phyloP scores from a whole-genome alignment of 2,888 invertebrate genomes.

The Drosophila aldrichi region DNA sequence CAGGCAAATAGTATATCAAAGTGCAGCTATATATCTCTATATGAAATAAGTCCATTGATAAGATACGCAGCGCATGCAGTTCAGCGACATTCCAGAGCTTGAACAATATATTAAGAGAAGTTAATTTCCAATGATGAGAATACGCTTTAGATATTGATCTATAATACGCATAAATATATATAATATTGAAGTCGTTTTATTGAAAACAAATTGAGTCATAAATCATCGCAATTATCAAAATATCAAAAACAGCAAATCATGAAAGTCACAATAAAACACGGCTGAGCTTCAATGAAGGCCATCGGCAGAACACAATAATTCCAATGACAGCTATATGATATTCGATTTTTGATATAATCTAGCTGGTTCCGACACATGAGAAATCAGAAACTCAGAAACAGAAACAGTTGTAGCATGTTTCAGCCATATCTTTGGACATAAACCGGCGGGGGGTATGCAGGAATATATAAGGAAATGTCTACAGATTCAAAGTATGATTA shows the following conservation, averaged over 20 bases:
- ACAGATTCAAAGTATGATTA: neutral
- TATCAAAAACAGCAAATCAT: constrained; percentile 1
- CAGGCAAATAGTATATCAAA: neutral
- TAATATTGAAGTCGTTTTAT: neutral
- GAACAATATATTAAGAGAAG: neutral
- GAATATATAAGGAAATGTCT: neutral
- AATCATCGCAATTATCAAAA: constrained; percentile 1
- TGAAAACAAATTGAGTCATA: neutral
- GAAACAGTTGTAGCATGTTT: neutral
- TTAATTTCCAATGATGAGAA: neutral
- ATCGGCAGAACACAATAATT: constrained; percentile 3
- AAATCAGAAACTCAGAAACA: neutral
- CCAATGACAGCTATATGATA: constrained; percentile 1
- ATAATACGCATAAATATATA: constrained; percentile 2
- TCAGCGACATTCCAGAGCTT: neutral
- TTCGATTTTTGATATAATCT: constrained; percentile 30
- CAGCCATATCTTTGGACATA: neutral
- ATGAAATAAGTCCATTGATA: neutral
- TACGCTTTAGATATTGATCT: neutral
- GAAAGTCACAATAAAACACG: neutral
- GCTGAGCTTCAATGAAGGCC: neutral
- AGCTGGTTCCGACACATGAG: neutral
- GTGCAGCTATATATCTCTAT: neutral
- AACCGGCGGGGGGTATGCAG: neutral
- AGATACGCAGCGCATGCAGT: neutral